A percentile compares a stretch with the other conserved stretches of the same genome.
phyloP scores from a whole-genome alignment of 2,888 invertebrate species.

The Gari tellinella region DNA sequence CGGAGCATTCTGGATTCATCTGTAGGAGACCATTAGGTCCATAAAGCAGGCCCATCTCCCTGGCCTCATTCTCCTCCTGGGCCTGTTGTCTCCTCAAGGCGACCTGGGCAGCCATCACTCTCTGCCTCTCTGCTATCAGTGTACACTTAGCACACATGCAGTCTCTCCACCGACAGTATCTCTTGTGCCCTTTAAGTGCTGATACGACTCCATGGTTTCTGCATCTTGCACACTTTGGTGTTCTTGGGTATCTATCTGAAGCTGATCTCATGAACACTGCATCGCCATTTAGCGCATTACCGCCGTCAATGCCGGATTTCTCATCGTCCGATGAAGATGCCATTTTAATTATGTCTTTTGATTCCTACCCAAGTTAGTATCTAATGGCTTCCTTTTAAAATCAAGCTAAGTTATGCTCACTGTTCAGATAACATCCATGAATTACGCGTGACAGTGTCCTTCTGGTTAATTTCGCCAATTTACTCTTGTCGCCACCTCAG shows the following conservation, averaged over 20 bases:
- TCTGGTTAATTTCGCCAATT: background rate
- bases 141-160: slow-evolving; percentile 99
- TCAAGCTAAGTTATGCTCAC: no score
- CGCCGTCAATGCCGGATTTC: slow-evolving; percentile 8
- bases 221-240: slow-evolving; percentile 98
- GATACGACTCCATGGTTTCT: slow-evolving; percentile 99
- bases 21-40: slow-evolving; percentile 63
- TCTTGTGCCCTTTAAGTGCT: slow-evolving; percentile 91
- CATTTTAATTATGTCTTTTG: slow-evolving; percentile 4
- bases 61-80: slow-evolving; percentile 98
- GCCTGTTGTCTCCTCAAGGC: slow-evolving; percentile 97
- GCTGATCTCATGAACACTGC: slow-evolving; percentile 59
- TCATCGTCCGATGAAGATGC: slow-evolving; percentile 55
- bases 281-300: slow-evolving; percentile 12
- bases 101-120: slow-evolving; percentile 99
- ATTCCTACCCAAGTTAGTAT: no score
- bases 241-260: slow-evolving; percentile 95
- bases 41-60: slow-evolving; percentile 95
- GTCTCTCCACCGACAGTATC: slow-evolving; percentile 98
- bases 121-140: slow-evolving; percentile 97
- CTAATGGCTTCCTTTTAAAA: no score
- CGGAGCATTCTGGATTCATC: slow-evolving; percentile 35
- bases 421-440: no score
- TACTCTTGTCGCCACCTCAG: background rate
- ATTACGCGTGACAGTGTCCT: no score